Percentiles rank a stretch among this genome's conserved stretches.
phyloP scores from a whole-genome alignment of 2,113 vertebrate species.

The Tympanuchus pallidicinctus region DNA sequence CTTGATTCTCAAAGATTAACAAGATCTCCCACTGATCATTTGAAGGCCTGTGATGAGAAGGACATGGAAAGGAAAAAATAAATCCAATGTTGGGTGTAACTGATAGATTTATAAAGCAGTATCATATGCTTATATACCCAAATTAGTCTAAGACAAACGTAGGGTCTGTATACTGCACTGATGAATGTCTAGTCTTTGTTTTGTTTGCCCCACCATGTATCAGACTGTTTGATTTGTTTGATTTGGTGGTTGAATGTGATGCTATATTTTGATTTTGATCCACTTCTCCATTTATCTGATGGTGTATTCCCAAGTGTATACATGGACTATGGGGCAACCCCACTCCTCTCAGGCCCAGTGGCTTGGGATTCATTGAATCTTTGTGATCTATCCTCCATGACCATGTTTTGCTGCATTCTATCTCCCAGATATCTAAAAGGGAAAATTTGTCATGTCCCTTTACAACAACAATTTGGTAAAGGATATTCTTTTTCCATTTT shows the following conservation, averaged over 20 bases:
- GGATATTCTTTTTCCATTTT: not conserved
- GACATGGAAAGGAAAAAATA: not conserved
- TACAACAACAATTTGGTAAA: slow-evolving; percentile 10
- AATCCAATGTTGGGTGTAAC: not conserved
- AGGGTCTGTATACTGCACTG: not conserved
- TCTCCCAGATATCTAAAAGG: slow-evolving; percentile 52
- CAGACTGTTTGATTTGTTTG: not conserved
- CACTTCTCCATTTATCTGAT: not conserved
- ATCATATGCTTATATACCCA: not conserved
- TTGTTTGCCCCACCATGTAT: not conserved
- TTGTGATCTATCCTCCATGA: not conserved
- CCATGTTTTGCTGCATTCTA: slow-evolving; percentile 22
- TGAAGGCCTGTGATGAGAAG: not conserved
- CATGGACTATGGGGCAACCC: not conserved
- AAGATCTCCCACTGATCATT: not conserved
- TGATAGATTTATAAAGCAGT: not conserved
- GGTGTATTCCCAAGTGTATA: not conserved
- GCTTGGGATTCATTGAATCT: not conserved
- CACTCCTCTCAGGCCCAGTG: not conserved
- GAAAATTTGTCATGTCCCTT: slow-evolving; percentile 62
- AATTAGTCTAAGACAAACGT: not conserved
- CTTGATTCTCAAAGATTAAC: not conserved
- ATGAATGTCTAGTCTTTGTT: not conserved
- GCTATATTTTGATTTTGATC: not conserved
- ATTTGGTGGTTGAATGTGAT: not conserved